Percentiles rank a stretch among this genome's conserved stretches.
Evolutionary conservation across 35 echinoderm and acorn worm genomes (phyloP).

Genomic region (Diadema setosum): DNA sequence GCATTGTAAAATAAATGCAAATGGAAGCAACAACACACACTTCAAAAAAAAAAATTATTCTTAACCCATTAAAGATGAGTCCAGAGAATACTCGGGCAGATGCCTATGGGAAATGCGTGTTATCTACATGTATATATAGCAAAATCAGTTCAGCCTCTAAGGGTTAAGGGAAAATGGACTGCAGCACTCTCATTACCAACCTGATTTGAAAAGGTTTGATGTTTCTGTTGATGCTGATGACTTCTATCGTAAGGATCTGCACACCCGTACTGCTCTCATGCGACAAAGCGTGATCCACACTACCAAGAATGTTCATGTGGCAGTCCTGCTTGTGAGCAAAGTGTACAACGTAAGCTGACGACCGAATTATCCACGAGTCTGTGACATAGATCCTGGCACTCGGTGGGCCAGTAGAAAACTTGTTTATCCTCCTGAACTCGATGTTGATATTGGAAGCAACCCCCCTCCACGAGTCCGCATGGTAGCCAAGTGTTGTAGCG

Average conservation of each 20-base stretch:
- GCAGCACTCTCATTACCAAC: no score
- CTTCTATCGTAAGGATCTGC: constrained; percentile 76
- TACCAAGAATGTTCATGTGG: constrained; percentile 75
- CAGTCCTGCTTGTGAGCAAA: constrained; percentile 82
- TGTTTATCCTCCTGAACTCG: constrained; percentile 90
- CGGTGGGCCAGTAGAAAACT: constrained; percentile 80
- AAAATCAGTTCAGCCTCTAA: no score
- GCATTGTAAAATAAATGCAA: no score
- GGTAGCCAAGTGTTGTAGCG: constrained; percentile 59
- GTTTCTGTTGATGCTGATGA: constrained; percentile 66
- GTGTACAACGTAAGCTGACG: constrained; percentile 49
- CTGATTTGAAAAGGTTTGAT: constrained; percentile 75
- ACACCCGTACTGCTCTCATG: constrained; percentile 70
- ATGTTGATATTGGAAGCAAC: constrained; percentile 63
- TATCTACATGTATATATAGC: no score
- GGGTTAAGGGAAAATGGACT: no score
- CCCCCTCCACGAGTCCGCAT: constrained; percentile 70
- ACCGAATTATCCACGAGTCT: constrained; percentile 91
- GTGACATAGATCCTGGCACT: constrained; percentile 74
- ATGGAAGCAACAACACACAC: no score
- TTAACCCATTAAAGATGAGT: no score
- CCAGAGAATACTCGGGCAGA: no score
- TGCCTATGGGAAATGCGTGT: no score
- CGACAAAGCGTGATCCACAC: constrained; percentile 69
- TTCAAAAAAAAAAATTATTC: no score